These are phyloP conservation scores for Leontopithecus rosalia DNA, from an alignment of 2,797 vertebrate genomes.

Conservation along the genomic window DNA sequence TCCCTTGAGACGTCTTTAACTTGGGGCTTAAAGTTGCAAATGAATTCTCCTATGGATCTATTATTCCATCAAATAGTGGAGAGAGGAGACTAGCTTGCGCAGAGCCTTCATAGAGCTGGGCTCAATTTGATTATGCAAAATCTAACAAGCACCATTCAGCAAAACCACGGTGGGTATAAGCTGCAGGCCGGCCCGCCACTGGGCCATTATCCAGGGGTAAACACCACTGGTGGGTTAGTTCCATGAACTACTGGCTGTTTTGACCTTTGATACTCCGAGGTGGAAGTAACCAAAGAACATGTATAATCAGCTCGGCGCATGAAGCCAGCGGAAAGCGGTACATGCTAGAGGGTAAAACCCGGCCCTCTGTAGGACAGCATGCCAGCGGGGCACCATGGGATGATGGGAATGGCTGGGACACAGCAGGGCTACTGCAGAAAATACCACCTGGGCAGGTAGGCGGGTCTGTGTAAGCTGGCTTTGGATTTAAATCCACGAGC, in stretches of 20 bases:
- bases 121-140: neutral
- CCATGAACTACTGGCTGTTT: neutral
- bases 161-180: fast-evolving
- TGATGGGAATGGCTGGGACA: neutral
- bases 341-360: neutral
- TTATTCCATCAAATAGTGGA: constrained; percentile 41
- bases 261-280: neutral
- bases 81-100: neutral
- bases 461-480: fast-evolving
- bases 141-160: neutral
- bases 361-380: too few species aligned
- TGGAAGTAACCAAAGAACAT: neutral
- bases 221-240: neutral
- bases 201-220: neutral
- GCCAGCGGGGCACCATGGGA: fast-evolving
- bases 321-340: neutral
- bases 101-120: neutral
- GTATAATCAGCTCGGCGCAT: neutral
- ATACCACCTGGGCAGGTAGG: fast-evolving
- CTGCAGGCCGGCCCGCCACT: neutral
- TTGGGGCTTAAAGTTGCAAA: constrained; percentile 57
- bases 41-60: constrained; percentile 58
- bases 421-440: neutral
- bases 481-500: neutral
- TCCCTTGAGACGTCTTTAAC: neutral